Conservation (phyloP, 2,797 vertebrate genomes). For the Loriculus beryllinus region DNA sequence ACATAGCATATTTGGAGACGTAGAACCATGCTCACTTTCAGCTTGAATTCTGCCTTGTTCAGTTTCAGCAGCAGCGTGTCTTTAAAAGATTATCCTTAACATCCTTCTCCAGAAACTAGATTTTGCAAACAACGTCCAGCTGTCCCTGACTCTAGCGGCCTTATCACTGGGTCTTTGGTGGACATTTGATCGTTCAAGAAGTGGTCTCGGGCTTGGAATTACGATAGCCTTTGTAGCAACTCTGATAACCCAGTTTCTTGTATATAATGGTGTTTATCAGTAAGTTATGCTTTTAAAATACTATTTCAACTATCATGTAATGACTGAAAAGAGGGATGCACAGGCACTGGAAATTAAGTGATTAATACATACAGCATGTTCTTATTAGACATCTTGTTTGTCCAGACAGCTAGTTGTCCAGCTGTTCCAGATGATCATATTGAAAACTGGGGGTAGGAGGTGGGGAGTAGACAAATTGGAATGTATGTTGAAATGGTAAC, state of each 20-base stretch:
- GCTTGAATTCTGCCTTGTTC: background rate
- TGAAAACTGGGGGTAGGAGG: background rate
- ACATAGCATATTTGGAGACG: background rate
- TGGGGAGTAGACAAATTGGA: background rate
- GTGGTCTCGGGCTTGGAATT: conserved; percentile 95
- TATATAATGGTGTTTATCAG: conserved; percentile 98
- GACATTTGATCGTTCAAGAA: conserved; percentile 96
- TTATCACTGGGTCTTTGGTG: conserved; percentile 97
- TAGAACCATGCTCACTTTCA: background rate
- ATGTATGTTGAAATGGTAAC: background rate
- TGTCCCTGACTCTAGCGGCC: conserved; percentile 92
- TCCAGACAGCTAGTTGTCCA: background rate
- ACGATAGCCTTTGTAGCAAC: conserved; percentile 95
- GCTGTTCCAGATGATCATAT: background rate
- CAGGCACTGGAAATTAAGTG: background rate
- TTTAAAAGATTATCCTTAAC: conserved; percentile 80
- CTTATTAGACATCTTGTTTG: background rate
- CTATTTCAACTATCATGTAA: background rate
- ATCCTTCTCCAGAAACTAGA: conserved; percentile 87
- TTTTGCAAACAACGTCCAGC: conserved; percentile 95
- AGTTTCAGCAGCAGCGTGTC: background rate
- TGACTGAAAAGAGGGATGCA: background rate
- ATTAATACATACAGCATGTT: background rate
- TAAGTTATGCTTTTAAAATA: conserved; percentile 69
- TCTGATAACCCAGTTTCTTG: conserved; percentile 92